Percentiles rank a stretch among this genome's conserved stretches.
Conservation (phyloP, 2,113 vertebrate species). For the Steatornis caripensis region DNA sequence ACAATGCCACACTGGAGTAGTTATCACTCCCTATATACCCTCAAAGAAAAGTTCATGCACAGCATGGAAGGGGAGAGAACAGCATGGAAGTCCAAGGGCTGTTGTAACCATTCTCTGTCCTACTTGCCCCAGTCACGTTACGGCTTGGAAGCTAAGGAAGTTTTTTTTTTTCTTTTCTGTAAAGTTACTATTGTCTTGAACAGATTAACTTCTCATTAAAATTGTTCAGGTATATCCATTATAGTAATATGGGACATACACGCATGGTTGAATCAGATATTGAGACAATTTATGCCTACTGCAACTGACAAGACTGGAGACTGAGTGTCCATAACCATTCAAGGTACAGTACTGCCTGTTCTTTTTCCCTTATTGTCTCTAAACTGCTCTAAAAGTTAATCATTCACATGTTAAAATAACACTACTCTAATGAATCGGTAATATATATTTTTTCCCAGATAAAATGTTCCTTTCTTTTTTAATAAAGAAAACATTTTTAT, state of each 20-base stretch:
- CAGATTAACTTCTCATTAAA: not conserved
- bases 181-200: not conserved
- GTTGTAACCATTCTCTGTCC: not conserved
- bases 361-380: not conserved
- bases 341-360: not conserved
- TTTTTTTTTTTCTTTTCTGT: not conserved
- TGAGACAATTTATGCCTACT: not conserved
- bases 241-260: not conserved
- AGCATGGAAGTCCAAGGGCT: not conserved
- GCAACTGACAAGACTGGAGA: not conserved
- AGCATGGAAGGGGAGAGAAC: not conserved
- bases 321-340: not conserved
- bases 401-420: not conserved
- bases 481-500: not conserved
- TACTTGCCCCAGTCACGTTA: not conserved
- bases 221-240: not conserved
- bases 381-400: not conserved
- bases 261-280: not conserved
- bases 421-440: not conserved
- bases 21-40: not conserved
- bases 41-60: not conserved
- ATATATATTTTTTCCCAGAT: not conserved
- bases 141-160: not conserved
- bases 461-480: not conserved
- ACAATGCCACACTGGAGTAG: not conserved